Base-by-base conservation (phyloP, 2,888 invertebrate species). In the Dorcus hopei region DNA sequence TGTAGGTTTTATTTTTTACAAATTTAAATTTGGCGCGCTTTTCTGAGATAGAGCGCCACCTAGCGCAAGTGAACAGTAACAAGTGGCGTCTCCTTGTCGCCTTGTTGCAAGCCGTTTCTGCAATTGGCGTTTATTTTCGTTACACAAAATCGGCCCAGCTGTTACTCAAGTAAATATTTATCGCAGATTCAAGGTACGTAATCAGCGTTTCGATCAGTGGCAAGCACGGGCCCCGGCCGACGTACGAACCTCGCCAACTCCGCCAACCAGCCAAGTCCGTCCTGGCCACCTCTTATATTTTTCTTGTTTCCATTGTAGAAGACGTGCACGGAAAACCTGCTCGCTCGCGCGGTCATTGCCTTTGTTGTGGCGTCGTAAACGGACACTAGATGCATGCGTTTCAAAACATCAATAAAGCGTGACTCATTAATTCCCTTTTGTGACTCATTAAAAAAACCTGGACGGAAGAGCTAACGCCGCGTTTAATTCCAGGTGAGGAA, bases 391-490 rank as follows among this genome's bases (percentile, higher is more conserved):
- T 55, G 55, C 26, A 33, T 59, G 51, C 39, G 41, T 49, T 45
- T 48, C 39, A 61, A 63, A 65, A 64, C 62, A 76, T 73, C 75
- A 77, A 71, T 76, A 74, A 68, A 52, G 73, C 70, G 71, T 76
- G 74, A 75, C 72, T 74, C 74, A 76, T 70, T 74, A 65, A 73
- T 63, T 72, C 70, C 62, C 71, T 68, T 67, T 73, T 71, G 74
- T 75, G 75, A 75, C 74, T 76, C 74, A 74, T 67, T 72, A 69
- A 38, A 51, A 38, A 19, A 52, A 26, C 8, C 23, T 49, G 11
- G 11, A 49, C 49, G 9, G 49, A 49, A 49, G 49, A 49, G 38
- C 9, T 49, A 19, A 42, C 14, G 23, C 45, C 7, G 23, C 19
- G 45, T 45, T 45, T 19, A 19, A 45, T 45, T 45, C 23, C 54